Conservation (phyloP, 2,113 vertebrate genomes). For the Oenanthe melanoleuca region DNA sequence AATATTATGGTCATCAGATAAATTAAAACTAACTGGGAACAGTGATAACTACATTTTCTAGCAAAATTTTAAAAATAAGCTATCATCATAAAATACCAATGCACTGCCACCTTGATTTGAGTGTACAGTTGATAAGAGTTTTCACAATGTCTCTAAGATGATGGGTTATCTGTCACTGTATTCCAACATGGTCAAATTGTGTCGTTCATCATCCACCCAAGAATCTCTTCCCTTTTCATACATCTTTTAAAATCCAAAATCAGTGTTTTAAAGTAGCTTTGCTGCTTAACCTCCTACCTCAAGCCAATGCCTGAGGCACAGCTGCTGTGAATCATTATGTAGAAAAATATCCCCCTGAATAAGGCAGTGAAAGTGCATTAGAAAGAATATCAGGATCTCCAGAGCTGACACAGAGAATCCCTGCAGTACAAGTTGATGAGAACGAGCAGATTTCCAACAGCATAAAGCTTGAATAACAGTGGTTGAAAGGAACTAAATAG, state of each 20-base stretch:
- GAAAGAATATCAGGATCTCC: neutral
- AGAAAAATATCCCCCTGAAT: slow-evolving; percentile 7
- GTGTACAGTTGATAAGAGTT: neutral
- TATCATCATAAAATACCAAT: neutral
- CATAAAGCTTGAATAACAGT: slow-evolving; percentile 55
- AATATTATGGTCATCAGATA: neutral
- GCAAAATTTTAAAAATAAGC: neutral
- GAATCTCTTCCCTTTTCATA: neutral
- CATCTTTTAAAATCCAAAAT: neutral
- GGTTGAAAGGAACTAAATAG: slow-evolving; percentile 42
- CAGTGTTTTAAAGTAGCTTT: neutral
- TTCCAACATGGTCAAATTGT: neutral
- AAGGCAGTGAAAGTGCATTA: neutral
- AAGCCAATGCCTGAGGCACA: neutral
- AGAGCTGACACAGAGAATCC: neutral
- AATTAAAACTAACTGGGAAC: neutral
- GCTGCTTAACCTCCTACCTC: neutral
- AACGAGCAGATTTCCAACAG: neutral
- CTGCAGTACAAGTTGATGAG: neutral
- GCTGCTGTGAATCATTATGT: neutral
- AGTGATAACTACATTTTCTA: neutral
- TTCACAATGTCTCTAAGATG: neutral
- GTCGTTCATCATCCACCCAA: neutral
- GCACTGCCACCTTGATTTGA: neutral
- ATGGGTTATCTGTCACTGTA: neutral